Evolutionary conservation across 53 echinoderm and acorn worm genomes (phyloP).

Genomic region (Hippasteria phrygiana): DNA sequence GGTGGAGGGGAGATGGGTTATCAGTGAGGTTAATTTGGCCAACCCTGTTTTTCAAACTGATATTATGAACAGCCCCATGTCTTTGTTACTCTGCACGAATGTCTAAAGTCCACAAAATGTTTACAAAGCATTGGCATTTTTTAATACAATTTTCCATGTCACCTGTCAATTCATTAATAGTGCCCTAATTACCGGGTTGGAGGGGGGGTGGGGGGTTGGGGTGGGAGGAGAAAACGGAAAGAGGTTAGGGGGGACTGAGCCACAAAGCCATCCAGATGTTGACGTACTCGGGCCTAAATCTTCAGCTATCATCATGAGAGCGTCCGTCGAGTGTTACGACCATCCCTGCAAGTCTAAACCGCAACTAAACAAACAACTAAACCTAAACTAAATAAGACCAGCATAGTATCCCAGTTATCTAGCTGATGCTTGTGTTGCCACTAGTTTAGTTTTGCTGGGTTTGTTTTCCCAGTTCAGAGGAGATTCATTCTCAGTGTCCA

Average conservation of each 20-base stretch:
- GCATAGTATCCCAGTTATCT: neutral
- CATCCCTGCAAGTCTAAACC: constrained; percentile 67
- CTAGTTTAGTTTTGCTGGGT: too few relatives aligned
- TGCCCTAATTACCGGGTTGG: neutral
- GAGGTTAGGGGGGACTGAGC: neutral
- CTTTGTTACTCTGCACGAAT: too few relatives aligned
- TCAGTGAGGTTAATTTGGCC: too few relatives aligned
- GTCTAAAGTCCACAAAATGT: too few relatives aligned
- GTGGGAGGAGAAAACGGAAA: neutral
- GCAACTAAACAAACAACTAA: constrained; percentile 20
- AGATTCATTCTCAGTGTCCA: neutral
- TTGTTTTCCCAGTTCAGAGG: too few relatives aligned
- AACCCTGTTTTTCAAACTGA: too few relatives aligned
- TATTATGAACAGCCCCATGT: too few relatives aligned
- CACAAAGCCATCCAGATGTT: constrained; percentile 20
- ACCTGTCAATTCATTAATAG: too few relatives aligned
- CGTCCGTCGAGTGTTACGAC: neutral
- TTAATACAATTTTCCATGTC: too few relatives aligned
- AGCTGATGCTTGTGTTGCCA: neutral
- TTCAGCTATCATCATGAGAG: constrained; percentile 5
- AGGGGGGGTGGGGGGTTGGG: neutral
- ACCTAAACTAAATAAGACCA: constrained; percentile 24
- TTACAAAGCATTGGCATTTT: too few relatives aligned
- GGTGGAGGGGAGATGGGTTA: too few relatives aligned
- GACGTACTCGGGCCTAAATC: constrained; percentile 9